Evolutionary conservation across 2,888 invertebrate species (phyloP), one percentile per base, ranked within the genome.

Genomic region (Ecliptopera silaceata): DNA sequence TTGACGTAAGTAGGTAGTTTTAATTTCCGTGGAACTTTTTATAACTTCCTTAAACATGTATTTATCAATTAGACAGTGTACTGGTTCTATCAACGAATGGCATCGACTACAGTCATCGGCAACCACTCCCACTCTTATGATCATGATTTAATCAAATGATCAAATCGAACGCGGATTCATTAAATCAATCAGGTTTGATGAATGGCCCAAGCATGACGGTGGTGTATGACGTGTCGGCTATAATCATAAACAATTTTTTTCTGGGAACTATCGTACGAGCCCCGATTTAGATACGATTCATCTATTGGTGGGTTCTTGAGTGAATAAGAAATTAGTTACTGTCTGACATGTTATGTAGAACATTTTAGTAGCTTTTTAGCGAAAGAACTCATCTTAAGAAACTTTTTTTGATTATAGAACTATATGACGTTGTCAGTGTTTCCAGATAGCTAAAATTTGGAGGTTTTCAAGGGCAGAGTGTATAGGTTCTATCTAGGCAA

Each of bases 91-190:
- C 11, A 12, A 0, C 18, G n/a, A 41, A 42, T 18, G 31, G 17
- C 43, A 51, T 34, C 22, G 36, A 10, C 15, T 34, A 36, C 17
- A 46, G 41, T 54, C 50, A 54, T 46, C 53, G 36, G 36, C 26
- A 26, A 6, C 36, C 36, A 18, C 45, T 48, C 48, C 58, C 42
- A 26, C 34, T 63, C 56, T 59, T 57, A 50, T 54, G 61, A 44
- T 56, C 61, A 56, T 48, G 61, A 59, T 59, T 57, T 56, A 61
- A 65, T 63, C 59, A 63, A 65, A 65, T 55, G 57, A 65, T 63
- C 59, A 61, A 65, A 65, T 61, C 61, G 57, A 57, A 51, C 46
- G 57, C 56, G 55, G 44, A 55, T 43, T 61, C 43, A 58, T 61
- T 59, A 59, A 63, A 57, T 65, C 59, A 56, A 52, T 52, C 62